These are phyloP conservation scores for Mythimna loreyi DNA, from an alignment of 2,888 invertebrate genomes.

Conservation along the genomic window DNA sequence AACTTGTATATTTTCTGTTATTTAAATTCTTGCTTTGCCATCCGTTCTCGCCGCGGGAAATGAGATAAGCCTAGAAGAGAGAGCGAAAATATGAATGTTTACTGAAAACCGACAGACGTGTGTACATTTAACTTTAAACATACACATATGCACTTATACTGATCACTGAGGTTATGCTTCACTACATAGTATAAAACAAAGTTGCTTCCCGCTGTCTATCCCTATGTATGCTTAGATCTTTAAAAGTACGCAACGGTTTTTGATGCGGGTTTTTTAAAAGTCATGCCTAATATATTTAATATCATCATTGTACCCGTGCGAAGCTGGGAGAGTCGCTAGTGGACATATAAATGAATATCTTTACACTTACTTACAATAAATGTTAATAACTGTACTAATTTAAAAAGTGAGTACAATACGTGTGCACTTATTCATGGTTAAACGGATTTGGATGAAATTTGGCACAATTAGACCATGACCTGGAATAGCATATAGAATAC, in stretches of 20 bases:
- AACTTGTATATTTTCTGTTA: background rate
- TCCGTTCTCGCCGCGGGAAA: background rate
- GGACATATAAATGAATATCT: background rate
- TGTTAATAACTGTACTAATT: background rate
- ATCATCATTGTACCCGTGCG: too few relatives aligned
- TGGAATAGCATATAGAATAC: too few relatives aligned
- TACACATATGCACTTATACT: background rate
- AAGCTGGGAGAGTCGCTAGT: too few relatives aligned
- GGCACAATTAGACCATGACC: too few relatives aligned
- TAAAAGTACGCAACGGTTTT: too few relatives aligned
- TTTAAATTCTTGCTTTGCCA: background rate
- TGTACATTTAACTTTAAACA: background rate
- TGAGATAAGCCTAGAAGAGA: conserved; percentile 3
- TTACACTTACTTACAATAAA: background rate
- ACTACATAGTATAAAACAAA: too few relatives aligned
- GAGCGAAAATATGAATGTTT: background rate
- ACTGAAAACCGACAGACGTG: conserved; percentile 6
- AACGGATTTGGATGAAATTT: too few relatives aligned
- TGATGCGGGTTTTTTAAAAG: too few relatives aligned
- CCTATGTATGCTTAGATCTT: too few relatives aligned
- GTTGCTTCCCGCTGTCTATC: too few relatives aligned
- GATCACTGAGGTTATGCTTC: background rate
- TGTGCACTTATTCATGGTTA: too few relatives aligned
- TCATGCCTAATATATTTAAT: too few relatives aligned
- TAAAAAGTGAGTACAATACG: background rate